A percentile compares a stretch with the other conserved stretches of the same genome.
These are phyloP conservation scores for Apodemia zela DNA, from an alignment of 2,888 invertebrate species.

Conservation along the genomic window DNA sequence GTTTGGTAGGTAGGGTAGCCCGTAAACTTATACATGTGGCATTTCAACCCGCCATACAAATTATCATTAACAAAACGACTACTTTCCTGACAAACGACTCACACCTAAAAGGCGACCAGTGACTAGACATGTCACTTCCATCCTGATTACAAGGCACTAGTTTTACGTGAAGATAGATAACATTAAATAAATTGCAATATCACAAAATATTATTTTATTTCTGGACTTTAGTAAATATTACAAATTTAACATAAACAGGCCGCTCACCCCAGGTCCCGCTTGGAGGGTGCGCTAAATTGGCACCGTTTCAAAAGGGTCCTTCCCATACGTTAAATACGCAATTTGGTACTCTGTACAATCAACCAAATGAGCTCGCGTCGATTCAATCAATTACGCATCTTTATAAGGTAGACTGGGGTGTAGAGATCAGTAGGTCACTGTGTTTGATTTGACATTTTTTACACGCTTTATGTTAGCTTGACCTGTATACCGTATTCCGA, in stretches of 20 bases:
- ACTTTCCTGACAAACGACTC: no score
- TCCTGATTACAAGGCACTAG: no score
- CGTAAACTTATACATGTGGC: no score
- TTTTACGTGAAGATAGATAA: no score
- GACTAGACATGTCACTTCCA: no score
- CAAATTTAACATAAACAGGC: conserved; percentile 60
- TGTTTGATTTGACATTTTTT: conserved; percentile 20
- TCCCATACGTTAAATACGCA: conserved; percentile 76
- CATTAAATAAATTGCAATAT: not conserved
- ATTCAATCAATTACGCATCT: conserved; percentile 74
- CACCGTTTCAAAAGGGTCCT: conserved; percentile 68
- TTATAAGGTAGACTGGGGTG: conserved; percentile 42
- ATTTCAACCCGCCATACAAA: no score
- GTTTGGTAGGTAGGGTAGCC: no score
- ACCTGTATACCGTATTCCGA: not conserved
- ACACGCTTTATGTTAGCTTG: not conserved
- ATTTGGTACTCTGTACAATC: conserved; percentile 73
- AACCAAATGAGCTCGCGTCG: conserved; percentile 69
- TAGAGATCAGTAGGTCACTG: conserved; percentile 57
- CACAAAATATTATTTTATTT: not conserved
- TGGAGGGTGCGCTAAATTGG: conserved; percentile 56
- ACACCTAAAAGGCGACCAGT: no score
- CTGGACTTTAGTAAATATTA: conserved; percentile 49
- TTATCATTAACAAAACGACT: no score
- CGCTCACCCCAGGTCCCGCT: conserved; percentile 38